phyloP scores from a whole-genome alignment of 1,140 invertebrate species.

The Belonocnema kinseyi region DNA sequence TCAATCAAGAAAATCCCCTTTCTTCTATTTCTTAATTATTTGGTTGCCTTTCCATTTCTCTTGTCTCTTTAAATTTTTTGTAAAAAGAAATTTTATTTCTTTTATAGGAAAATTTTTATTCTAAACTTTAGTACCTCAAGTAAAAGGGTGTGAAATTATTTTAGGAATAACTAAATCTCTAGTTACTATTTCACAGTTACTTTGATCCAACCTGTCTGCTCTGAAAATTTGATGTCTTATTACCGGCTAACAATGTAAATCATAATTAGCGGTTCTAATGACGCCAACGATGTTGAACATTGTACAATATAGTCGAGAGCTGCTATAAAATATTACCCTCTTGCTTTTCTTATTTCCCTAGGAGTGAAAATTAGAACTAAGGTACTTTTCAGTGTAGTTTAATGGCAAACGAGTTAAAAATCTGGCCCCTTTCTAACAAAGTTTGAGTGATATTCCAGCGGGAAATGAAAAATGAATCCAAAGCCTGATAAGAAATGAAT shows the following conservation, averaged over 20 bases:
- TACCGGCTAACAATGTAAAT: slow-evolving; percentile 14
- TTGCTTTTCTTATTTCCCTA: slow-evolving; percentile 1
- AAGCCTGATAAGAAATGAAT: slow-evolving; percentile 12
- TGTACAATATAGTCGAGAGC: not conserved
- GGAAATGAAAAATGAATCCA: slow-evolving; percentile 23
- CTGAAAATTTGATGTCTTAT: slow-evolving; percentile 13
- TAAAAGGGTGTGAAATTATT: not conserved
- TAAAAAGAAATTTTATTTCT: too few species aligned
- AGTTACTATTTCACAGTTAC: not conserved
- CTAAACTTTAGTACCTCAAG: not conserved
- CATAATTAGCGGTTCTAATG: slow-evolving; percentile 10
- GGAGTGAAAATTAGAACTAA: not conserved
- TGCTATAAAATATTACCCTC: slow-evolving; percentile 9
- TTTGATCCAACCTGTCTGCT: not conserved
- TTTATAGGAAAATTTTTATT: not conserved
- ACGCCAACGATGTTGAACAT: not conserved
- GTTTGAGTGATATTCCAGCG: slow-evolving; percentile 5
- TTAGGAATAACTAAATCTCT: not conserved
- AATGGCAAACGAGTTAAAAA: not conserved
- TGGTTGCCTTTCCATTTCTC: too few species aligned
- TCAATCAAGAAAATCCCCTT: too few species aligned
- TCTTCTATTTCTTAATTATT: too few species aligned
- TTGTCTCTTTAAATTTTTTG: too few species aligned
- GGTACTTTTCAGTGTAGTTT: slow-evolving; percentile 1
- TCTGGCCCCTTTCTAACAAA: slow-evolving; percentile 13